Base-by-base conservation (phyloP, 92 coral and sea anemone genomes). In the Anthopleura xanthogrammica region DNA sequence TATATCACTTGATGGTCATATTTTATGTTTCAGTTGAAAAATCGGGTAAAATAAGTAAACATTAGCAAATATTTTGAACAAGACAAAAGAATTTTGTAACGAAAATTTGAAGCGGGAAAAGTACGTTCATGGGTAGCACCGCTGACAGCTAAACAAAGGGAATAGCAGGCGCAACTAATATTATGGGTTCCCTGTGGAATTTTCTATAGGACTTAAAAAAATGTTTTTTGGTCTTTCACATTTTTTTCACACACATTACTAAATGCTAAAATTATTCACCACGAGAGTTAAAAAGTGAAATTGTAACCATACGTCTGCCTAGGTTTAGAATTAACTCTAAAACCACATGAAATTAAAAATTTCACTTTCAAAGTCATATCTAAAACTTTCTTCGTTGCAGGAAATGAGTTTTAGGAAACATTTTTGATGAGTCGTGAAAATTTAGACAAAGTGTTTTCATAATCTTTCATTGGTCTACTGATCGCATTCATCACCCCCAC, bases 101-200 rank as follows among this genome's bases (percentile, higher is more conserved):
- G 84, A 81, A 81, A 75, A 77, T 20, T 81, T 81, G 84, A 81
- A 81, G 65, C 77, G 84, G 83, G 83, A 75, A 68, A 75, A 75
- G 78, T 75, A 80, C 83, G 76, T 62, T 62, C 60, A 80, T 70
- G 77, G 50, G 77, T 20, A 70, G 19, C 22, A 81, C 84, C 77
- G 84, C 84, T 81, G 84, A 68, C 8, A 81, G 46, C 74, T 46
- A 81, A 81, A 81, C 77, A 68, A 80, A 68, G 11, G 11, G 11
- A 81, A 68, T 66, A 19, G 84, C 84, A 81, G 84, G 66, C 84
- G 77, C 48, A 20, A 9, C 36, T 29, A 29, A 17, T 1, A 16
- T 23, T 22, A 50, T 75, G 83, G 36, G 74, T 41, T 76, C 77
- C 84, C 74, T 68, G 74, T 68, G 70, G 70, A 20, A 62, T 19